Evolutionary conservation across 2,888 invertebrate species (phyloP).

Genomic region (Spodoptera exigua): DNA sequence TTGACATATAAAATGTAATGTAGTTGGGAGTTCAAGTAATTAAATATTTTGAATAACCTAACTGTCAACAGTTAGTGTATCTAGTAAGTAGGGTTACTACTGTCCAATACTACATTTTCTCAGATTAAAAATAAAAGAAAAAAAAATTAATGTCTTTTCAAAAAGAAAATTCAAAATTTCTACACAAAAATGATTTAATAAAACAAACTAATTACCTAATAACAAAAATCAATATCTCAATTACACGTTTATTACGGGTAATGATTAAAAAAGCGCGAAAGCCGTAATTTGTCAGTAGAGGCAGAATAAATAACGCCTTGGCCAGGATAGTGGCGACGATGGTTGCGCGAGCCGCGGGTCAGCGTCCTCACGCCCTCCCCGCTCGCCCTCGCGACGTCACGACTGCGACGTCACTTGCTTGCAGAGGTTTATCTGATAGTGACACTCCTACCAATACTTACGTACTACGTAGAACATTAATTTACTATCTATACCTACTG

Average conservation of each 20-base stretch:
- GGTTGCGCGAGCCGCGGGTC: conserved; percentile 69
- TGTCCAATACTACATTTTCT: too few relatives aligned
- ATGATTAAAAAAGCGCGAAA: conserved; percentile 50
- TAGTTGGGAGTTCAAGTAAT: conserved; percentile 37
- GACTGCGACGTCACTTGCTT: conserved; percentile 72
- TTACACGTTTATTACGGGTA: conserved; percentile 1
- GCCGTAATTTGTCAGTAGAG: conserved; percentile 61
- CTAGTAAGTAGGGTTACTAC: too few relatives aligned
- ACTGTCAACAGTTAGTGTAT: conserved; percentile 6
- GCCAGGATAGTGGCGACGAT: conserved; percentile 62
- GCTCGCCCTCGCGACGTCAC: conserved; percentile 73
- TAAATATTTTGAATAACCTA: conserved; percentile 36
- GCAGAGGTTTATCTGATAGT: conserved; percentile 52
- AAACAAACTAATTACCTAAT: not conserved
- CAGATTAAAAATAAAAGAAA: too few relatives aligned
- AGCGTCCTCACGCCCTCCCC: conserved; percentile 68
- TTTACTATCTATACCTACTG: conserved; percentile 21
- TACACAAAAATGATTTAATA: too few relatives aligned
- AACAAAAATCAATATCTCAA: conserved; percentile 1
- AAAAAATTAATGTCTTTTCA: too few relatives aligned
- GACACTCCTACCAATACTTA: conserved; percentile 46
- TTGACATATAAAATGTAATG: conserved; percentile 44
- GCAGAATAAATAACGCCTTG: conserved; percentile 70
- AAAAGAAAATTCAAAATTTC: too few relatives aligned
- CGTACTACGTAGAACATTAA: not conserved